These are phyloP conservation scores for Epinotia demarniana DNA, from an alignment of 2,888 invertebrate species.

Conservation along the genomic window DNA sequence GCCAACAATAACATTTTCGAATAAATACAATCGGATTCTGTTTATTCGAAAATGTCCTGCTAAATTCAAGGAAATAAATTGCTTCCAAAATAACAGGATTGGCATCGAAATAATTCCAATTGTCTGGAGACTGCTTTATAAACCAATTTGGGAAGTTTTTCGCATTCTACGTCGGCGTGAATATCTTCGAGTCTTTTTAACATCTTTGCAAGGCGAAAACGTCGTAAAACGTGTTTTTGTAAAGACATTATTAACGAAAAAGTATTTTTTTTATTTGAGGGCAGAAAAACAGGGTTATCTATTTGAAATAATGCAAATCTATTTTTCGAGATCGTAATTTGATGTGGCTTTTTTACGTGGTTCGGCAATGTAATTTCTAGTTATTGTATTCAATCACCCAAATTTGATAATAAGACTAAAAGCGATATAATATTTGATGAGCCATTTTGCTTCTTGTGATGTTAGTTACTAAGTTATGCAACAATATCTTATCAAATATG, in stretches of 20 bases:
- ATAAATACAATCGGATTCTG: slow-evolving; percentile 16
- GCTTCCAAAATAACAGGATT: slow-evolving; percentile 48
- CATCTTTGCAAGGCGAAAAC: not conserved
- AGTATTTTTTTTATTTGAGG: not conserved
- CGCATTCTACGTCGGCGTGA: slow-evolving; percentile 37
- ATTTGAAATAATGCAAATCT: slow-evolving; percentile 22
- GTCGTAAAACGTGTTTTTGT: not conserved
- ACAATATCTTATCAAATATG: no score
- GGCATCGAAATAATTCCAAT: slow-evolving; percentile 64
- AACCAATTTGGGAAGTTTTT: slow-evolving; percentile 71
- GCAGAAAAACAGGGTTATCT: slow-evolving; percentile 22
- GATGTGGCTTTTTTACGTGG: no score
- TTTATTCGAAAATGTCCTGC: not conserved
- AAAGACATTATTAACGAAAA: not conserved
- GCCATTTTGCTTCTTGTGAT: no score
- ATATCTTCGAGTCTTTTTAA: slow-evolving; percentile 40
- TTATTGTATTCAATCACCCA: no score
- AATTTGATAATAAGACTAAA: no score
- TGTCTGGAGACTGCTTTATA: slow-evolving; percentile 76
- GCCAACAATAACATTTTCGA: not conserved
- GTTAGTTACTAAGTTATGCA: no score
- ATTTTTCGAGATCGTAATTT: not conserved
- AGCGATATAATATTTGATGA: no score
- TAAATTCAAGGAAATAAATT: slow-evolving; percentile 47
- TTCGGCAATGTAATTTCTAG: no score